Percentiles rank a stretch among this genome's conserved stretches.
These are phyloP conservation scores for Lepidurus packardi DNA, from an alignment of 1,140 invertebrate species.

Conservation along the genomic window DNA sequence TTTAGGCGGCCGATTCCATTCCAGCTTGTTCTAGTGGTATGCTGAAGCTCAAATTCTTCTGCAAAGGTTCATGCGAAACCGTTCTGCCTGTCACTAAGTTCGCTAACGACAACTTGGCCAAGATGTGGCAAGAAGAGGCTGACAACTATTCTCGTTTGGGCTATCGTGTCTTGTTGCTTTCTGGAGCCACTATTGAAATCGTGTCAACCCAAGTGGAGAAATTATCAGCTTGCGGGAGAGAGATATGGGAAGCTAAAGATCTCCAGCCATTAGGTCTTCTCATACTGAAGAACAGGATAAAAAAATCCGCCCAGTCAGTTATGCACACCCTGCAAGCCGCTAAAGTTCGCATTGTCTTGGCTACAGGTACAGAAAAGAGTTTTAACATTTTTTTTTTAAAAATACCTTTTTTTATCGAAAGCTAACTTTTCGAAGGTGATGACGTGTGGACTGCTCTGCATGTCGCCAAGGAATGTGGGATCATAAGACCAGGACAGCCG, in stretches of 20 bases:
- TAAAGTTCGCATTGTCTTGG: neutral
- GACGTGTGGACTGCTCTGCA: neutral
- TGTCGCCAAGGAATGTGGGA: neutral
- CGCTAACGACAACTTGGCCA: neutral
- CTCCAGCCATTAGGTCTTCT: neutral
- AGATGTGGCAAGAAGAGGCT: conserved; percentile 7
- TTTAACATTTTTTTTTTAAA: neutral
- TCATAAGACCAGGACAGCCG: neutral
- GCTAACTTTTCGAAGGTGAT: neutral
- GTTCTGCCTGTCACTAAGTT: neutral
- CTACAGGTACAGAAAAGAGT: neutral
- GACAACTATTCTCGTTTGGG: neutral
- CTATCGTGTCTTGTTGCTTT: neutral
- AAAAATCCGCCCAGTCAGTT: neutral
- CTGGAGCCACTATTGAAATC: neutral
- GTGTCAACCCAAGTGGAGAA: neutral
- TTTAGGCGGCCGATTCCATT: neutral
- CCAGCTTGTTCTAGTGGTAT: neutral
- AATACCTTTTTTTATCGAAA: no score
- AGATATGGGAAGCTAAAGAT: neutral
- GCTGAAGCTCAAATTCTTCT: neutral
- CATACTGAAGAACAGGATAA: neutral
- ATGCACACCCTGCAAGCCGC: neutral
- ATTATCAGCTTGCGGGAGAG: neutral
- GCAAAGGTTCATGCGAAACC: conserved; percentile 16